These are phyloP conservation scores for Temnopleurus reevesii DNA, from an alignment of 53 echinoderm and acorn worm species.

Conservation along the genomic window DNA sequence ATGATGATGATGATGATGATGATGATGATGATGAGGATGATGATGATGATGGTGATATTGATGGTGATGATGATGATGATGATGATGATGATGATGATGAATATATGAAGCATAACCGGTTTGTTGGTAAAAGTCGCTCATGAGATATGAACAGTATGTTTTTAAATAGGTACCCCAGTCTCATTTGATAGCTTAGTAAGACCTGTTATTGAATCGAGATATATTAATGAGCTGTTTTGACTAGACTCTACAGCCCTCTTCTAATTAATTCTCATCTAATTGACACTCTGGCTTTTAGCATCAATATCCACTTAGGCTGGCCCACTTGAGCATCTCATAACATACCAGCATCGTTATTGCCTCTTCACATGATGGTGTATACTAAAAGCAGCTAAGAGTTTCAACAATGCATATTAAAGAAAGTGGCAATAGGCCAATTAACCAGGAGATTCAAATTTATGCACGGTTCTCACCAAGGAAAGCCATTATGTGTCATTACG, in stretches of 20 bases:
- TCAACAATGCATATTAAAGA: too few species aligned
- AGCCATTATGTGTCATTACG: too few species aligned
- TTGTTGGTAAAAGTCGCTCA: too few species aligned
- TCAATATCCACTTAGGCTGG: neutral
- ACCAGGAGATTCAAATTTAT: too few species aligned
- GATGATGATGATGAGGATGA: slow-evolving; percentile 28
- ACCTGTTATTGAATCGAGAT: neutral
- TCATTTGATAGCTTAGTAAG: too few species aligned
- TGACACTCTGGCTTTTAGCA: neutral
- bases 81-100: slow-evolving; percentile 29
- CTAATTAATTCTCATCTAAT: neutral
- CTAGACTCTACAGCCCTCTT: neutral
- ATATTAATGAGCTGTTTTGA: neutral
- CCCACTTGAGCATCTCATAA: neutral
- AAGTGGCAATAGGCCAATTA: too few species aligned
- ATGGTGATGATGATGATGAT: slow-evolving; percentile 15
- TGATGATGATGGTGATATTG: neutral
- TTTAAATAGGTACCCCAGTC: too few species aligned
- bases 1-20: slow-evolving; percentile 22
- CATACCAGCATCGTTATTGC: neutral
- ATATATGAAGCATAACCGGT: too few species aligned
- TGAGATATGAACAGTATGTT: too few species aligned
- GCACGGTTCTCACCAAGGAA: too few species aligned
- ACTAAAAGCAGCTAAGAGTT: too few species aligned
- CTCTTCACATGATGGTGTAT: neutral